These are phyloP conservation scores for Pyxicephalus adspersus DNA, from an alignment of 2,113 vertebrate species.

Conservation along the genomic window DNA sequence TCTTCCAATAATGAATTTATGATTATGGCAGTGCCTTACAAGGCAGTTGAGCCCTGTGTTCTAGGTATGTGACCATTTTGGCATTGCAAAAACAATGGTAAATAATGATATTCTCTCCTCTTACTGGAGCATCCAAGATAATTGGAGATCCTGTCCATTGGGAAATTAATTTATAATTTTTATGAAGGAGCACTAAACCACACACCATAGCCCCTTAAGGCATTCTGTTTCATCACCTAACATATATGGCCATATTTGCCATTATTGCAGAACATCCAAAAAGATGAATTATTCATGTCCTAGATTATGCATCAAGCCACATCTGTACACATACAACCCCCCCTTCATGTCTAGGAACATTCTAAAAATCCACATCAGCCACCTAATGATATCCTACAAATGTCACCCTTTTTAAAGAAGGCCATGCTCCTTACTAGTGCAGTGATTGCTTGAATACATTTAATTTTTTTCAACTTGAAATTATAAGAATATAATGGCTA, in stretches of 20 bases:
- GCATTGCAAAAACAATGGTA: no score
- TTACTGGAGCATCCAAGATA: not conserved
- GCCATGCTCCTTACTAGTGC: not conserved
- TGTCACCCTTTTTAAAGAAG: not conserved
- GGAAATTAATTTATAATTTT: constrained; percentile 16
- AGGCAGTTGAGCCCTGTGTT: no score
- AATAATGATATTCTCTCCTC: no score
- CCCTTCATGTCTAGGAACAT: not conserved
- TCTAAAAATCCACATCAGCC: no score
- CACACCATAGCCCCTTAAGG: not conserved
- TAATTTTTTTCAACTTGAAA: no score
- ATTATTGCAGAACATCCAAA: not conserved
- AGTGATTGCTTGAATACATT: no score
- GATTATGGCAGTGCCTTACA: no score
- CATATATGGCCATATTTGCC: not conserved
- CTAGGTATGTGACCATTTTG: no score
- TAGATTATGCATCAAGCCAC: not conserved
- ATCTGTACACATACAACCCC: not conserved
- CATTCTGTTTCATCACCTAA: not conserved
- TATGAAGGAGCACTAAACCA: constrained; percentile 1
- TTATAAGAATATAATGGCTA: no score
- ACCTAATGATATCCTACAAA: no score
- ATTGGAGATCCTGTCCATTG: no score
- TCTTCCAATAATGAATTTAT: no score
- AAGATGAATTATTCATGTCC: constrained; percentile 6